Evolutionary conservation across 2,888 invertebrate species (phyloP).

Genomic region (Polyommatus icarus): DNA sequence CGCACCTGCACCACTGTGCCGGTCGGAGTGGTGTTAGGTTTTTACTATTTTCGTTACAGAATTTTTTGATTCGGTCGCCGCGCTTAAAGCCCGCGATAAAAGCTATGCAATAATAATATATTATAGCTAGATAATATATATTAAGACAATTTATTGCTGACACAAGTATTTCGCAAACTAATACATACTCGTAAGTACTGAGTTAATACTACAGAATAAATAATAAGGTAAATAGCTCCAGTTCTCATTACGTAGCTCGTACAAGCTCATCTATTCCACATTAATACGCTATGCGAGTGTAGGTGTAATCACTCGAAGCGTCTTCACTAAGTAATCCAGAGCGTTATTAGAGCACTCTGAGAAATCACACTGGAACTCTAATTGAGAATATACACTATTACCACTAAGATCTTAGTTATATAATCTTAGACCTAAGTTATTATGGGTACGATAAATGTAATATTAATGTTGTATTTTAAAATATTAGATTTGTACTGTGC

Average conservation of each 20-base stretch:
- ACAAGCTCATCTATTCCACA: not conserved
- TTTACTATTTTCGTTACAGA: too few species aligned
- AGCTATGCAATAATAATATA: too few species aligned
- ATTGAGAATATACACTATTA: not conserved
- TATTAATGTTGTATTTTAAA: too few species aligned
- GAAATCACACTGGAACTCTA: not conserved
- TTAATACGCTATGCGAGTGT: constrained; percentile 12
- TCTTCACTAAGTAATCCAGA: not conserved
- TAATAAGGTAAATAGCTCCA: not conserved
- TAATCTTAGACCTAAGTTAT: too few species aligned
- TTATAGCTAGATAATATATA: too few species aligned
- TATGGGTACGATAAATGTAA: too few species aligned
- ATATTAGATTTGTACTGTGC: too few species aligned
- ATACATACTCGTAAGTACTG: not conserved
- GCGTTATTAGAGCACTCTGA: not conserved
- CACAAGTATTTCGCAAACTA: not conserved
- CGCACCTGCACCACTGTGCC: too few species aligned
- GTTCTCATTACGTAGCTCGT: not conserved
- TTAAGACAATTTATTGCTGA: not conserved
- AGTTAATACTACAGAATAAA: not conserved
- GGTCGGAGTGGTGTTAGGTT: too few species aligned
- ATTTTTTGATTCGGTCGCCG: too few species aligned
- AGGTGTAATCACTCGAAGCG: constrained; percentile 20
- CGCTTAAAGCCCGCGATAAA: too few species aligned
- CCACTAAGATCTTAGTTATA: not conserved